Conservation (phyloP, 2,797 vertebrate species). For the Micropoecilia bifurca region DNA sequence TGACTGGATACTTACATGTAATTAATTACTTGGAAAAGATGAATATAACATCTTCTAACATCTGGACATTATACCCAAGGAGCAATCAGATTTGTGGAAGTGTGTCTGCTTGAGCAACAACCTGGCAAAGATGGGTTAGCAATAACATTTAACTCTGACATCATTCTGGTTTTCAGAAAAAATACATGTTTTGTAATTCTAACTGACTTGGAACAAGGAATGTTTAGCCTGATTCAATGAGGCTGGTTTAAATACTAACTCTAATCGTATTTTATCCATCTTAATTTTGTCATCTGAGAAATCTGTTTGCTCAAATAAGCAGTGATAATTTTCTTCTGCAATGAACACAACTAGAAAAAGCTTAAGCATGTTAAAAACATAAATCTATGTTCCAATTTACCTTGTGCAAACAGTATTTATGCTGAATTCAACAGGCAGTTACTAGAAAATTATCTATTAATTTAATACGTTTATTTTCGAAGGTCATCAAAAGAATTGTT, state of each 20-base stretch:
- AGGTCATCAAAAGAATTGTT: conserved; percentile 22
- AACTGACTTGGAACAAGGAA: background rate
- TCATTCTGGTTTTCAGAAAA: background rate
- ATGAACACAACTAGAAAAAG: background rate
- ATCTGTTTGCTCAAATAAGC: background rate
- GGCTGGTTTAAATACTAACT: background rate
- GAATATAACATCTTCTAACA: background rate
- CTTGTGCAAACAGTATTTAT: background rate
- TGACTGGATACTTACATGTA: background rate
- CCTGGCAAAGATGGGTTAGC: background rate
- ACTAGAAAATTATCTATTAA: conserved; percentile 4
- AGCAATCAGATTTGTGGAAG: background rate
- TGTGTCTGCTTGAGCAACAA: background rate
- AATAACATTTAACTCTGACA: background rate
- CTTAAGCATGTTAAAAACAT: background rate
- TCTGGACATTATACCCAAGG: background rate
- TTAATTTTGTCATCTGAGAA: background rate
- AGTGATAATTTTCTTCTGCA: background rate
- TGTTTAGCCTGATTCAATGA: background rate
- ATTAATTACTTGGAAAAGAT: background rate
- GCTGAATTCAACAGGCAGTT: background rate
- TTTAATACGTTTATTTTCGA: conserved; percentile 7
- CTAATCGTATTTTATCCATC: background rate
- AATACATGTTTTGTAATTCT: background rate
- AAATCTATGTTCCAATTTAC: background rate